Evolutionary conservation across 2,888 invertebrate species (phyloP), one percentile per base, ranked within the genome.

Genomic region (Melinaea marsaeus): DNA sequence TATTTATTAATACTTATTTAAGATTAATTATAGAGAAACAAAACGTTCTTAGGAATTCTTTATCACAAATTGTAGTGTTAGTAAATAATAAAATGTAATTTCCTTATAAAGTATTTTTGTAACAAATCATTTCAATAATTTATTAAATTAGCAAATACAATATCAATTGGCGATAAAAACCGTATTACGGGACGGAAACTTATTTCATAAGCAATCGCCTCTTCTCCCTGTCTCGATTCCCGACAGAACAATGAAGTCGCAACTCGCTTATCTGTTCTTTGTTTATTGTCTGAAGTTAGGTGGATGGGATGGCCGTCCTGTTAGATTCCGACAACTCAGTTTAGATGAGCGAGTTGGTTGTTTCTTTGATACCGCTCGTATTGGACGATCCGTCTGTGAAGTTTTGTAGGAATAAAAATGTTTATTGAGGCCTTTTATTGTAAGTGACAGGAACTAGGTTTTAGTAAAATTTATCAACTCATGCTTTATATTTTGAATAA

Each of bases 251-350:
- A 82, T 79, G 80, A 77, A 78, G 80, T 76, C 75, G 74, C 71
- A 72, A 72, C 77, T 73, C 71, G 73, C 79, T 78, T 90, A 90
- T 90, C 89, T 84, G 76, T 71, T 76, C 79, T 72, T 74, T 84
- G 86, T 88, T 86, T 87, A 90, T 90, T 89, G 89, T 88, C 84
- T 82, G 79, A 83, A 87, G 83, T 88, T 88, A 72, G 80, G 78
- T 80, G 77, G 79, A 79, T 83, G 76, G 77, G 79, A 79, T 83
- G 76, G 83, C 77, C 80, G 85, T 84, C 87, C 85, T 86, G 89
- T 87, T 81, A 75, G 84, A 78, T 83, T 78, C 80, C 77, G 80
- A 78, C 83, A 81, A 81, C 79, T 82, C 77, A 75, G 77, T 80
- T 83, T 80, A 81, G 84, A 85, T 84, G 87, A 85, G 79, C 79